Evolutionary conservation across 2,888 invertebrate genomes (phyloP), one percentile per base, ranked within the genome.

Genomic region (Sarcophaga carnaria): DNA sequence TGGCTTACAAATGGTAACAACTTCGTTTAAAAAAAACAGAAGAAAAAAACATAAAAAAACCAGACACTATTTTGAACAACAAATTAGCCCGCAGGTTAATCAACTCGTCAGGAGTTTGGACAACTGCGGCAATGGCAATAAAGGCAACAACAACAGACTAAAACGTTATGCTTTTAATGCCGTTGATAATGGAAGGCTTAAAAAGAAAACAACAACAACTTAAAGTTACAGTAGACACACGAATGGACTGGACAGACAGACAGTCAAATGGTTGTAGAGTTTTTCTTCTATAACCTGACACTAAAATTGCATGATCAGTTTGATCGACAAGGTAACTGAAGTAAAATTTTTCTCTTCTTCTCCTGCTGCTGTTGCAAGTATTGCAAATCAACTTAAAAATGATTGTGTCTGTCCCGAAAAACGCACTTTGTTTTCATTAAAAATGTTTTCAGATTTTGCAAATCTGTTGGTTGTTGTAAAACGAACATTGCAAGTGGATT

Each of bases 21-120:
- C 54, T 54, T 14, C 14, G 14, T 54, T 60, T 49, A 63, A 25
- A 70, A 20, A n/a, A 49, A 47, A 47, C 22, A 69, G 11, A 12
- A n/a, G 11, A 69, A 69, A 47, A 62, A 25, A 49, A 14, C 2
- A 20, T 63, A 49, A 37, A 20, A 80, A 69, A 80, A 69, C 70
- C 71, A 80, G 71, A 84, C 66, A 66, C 70, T 69, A n/a, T 71
- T 82, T 72, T n/a, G 14, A 79, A 78, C 66, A 76, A 71, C 37
- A 83, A 82, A 80, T 83, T 76, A 76, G 63, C 83, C 74, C 20
- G 63, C 79, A 79, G 81, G 85, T 79, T 79, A 79, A 71, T 76
- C 60, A 82, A 86, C 85, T 82, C 74, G 27, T 78, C 70, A 78
- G 71, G 71, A 54, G 54, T 54, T 54, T 54, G 54, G 17, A 54